Conservation (phyloP, 2,113 vertebrate species). For the Macaca mulatta region DNA sequence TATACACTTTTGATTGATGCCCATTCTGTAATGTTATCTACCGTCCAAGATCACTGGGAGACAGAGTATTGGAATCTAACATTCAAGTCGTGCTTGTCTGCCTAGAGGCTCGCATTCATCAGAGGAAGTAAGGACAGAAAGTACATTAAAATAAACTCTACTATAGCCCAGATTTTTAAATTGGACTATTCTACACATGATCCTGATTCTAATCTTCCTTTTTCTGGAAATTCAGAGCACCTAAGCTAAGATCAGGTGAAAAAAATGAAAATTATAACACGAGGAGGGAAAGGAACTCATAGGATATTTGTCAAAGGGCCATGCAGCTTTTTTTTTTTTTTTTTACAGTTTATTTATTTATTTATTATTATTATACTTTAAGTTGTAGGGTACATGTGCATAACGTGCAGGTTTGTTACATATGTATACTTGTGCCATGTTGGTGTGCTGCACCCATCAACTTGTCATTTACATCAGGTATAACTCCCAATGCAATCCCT, state of each 20-base stretch:
- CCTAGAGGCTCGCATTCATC: constrained; percentile 29
- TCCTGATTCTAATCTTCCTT: neutral
- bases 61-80: neutral
- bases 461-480: no score
- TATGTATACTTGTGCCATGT: no score
- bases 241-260: neutral
- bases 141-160: constrained; percentile 26
- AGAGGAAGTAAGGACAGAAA: neutral
- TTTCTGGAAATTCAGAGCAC: neutral
- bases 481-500: no score
- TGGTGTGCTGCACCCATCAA: no score
- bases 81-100: constrained; percentile 13
- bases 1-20: constrained; percentile 38
- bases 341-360: no score
- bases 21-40: neutral
- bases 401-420: no score
- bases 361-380: no score
- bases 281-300: neutral
- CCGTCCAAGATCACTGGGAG: neutral
- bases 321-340: neutral
- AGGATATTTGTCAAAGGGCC: neutral
- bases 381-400: no score
- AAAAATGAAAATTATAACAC: neutral
- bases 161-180: neutral
- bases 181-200: neutral